Conservation (phyloP, 53 echinoderm and acorn worm genomes). For the Antedon mediterranea region DNA sequence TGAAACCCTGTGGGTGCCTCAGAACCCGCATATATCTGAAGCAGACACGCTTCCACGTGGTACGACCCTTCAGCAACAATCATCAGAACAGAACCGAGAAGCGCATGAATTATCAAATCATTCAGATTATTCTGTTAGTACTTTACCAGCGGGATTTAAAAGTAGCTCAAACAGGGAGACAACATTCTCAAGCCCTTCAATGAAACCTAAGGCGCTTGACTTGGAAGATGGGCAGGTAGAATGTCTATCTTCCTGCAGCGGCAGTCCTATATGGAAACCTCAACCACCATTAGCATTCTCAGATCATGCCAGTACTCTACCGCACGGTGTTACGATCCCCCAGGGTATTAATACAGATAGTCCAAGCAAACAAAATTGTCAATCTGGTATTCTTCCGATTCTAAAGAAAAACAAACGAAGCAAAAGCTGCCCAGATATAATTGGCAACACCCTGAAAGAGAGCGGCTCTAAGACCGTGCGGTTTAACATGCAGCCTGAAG, state of each 20-base stretch:
- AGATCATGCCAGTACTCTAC: not conserved
- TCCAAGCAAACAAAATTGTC: not conserved
- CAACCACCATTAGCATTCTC: not conserved
- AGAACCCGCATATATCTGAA: not conserved
- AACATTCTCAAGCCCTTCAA: not conserved
- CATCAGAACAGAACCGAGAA: not conserved
- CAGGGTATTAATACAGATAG: not conserved
- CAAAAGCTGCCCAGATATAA: not conserved
- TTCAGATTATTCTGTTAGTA: not conserved
- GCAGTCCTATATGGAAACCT: not conserved
- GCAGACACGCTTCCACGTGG: not conserved
- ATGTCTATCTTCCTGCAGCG: not conserved
- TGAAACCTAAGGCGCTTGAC: not conserved
- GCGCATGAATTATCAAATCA: not conserved
- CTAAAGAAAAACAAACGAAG: not conserved
- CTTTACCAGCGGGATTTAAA: not conserved
- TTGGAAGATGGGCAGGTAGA: not conserved
- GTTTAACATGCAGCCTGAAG: slow-evolving; percentile 89
- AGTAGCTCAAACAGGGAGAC: not conserved
- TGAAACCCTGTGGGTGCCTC: not conserved
- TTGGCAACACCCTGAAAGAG: slow-evolving; percentile 7
- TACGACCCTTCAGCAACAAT: not conserved
- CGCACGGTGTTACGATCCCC: not conserved
- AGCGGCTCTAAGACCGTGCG: slow-evolving; percentile 63
- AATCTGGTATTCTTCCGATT: not conserved